Base-by-base conservation (phyloP, 2,888 invertebrate species). In the Rhopalosiphum nymphaeae region DNA sequence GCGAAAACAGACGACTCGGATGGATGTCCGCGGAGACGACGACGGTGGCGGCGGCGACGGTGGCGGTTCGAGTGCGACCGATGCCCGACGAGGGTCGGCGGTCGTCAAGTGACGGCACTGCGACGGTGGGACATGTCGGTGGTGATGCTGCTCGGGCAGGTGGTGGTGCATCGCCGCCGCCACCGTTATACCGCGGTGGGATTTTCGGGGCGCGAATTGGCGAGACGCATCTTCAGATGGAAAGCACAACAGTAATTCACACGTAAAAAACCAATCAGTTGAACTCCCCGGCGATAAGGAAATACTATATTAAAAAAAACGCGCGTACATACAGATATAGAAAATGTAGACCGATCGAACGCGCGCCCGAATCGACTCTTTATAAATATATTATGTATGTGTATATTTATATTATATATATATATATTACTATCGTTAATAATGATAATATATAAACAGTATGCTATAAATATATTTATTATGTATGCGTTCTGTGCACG, bases 41-140 rank as follows among this genome's bases (percentile, higher is more conserved):
- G 85, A 42, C 91, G 56, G 42, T 56, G 56, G n/a, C 3, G 42
- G 44, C 25, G 44, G 44, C 26, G 46, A n/a, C 86, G 86, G 49
- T 11, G 92, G 87, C 49, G 67, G 36, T 36, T 56, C 53, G 11
- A 46, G 46, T 46, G 44, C 44, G 26, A 26, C 85, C 86, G 46
- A n/a, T 57, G 42, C 13, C 57, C 42, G 88, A 25, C 88, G 36
- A 89, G 57, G 57, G 57, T 16, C 57, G 78, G 84, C 36, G 36
- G 36, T 78, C 53, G 67, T 93, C 88, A 89, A 56, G 93, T 93
- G 42, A 93, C 93, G 42, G 93, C 93, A 53, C 92, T 87, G 87
- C 92, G 87, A 36, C 92, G 92, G 46, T 67, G 92, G 46, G 42
- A 89, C 93, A 53, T 67, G n/a, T 21, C 49, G 67, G 36, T 67